Percentiles rank a stretch among this genome's conserved stretches.
Conservation (phyloP, 2,113 vertebrate species). For the Elaphurus davidianus region DNA sequence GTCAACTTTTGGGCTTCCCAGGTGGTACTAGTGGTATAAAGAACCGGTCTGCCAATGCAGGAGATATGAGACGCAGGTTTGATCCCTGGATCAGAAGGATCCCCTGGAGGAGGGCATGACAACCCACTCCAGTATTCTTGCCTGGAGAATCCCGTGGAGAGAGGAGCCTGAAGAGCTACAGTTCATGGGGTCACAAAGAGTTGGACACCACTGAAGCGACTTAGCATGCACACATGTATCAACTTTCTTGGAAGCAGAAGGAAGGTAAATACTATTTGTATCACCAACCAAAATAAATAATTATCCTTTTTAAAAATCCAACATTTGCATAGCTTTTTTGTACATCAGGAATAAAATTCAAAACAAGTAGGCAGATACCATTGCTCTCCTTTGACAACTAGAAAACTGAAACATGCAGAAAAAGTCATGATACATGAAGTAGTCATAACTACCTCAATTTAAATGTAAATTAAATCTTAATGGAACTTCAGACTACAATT, state of each 20-base stretch:
- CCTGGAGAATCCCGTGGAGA: neutral
- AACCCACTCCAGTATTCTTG: neutral
- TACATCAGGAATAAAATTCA: neutral
- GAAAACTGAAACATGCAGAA: neutral
- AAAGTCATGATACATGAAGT: neutral
- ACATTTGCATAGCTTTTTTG: neutral
- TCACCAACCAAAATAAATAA: neutral
- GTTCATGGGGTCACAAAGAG: neutral
- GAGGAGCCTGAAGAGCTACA: neutral
- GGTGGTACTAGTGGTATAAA: neutral
- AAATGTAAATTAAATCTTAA: neutral
- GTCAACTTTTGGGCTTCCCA: neutral
- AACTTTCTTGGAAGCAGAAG: neutral
- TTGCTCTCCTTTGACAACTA: neutral
- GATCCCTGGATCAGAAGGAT: neutral
- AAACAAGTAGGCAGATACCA: neutral
- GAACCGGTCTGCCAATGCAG: neutral
- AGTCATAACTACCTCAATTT: neutral
- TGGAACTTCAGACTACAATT: neutral
- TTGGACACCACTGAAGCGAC: neutral
- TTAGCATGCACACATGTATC: neutral
- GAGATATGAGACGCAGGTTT: neutral
- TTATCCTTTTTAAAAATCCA: neutral
- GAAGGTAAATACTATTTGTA: neutral
- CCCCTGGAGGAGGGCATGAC: neutral